Evolutionary conservation across 2,888 invertebrate species (phyloP).

Genomic region (Metellina segmentata): DNA sequence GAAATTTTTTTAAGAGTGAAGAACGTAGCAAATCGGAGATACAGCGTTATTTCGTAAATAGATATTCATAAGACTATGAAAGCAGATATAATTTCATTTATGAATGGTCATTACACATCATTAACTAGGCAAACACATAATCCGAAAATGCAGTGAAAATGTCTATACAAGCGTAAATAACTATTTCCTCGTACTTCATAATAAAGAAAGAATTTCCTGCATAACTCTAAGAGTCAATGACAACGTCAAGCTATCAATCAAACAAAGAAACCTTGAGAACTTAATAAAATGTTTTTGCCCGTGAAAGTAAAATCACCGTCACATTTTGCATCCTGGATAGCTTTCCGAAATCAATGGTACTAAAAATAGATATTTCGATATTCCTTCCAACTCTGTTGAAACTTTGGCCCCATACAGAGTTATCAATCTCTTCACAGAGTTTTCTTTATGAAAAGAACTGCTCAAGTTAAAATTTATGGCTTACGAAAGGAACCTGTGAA

Average conservation of each 20-base stretch:
- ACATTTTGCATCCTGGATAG: neutral
- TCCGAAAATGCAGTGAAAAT: no score
- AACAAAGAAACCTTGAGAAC: neutral
- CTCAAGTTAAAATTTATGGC: slow-evolving; percentile 16
- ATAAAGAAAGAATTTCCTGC: neutral
- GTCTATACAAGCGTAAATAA: neutral
- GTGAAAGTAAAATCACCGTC: neutral
- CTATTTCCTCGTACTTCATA: neutral
- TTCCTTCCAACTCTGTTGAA: neutral
- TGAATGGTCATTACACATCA: no score
- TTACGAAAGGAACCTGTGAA: neutral
- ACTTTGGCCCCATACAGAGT: neutral
- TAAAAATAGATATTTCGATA: neutral
- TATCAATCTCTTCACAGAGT: neutral
- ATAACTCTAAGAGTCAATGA: neutral
- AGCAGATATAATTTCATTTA: no score
- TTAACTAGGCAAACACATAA: no score
- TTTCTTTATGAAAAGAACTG: neutral
- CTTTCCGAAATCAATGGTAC: slow-evolving; percentile 16
- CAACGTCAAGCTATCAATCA: slow-evolving; percentile 6
- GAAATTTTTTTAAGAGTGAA: no score
- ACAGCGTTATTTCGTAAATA: no score
- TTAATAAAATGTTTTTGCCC: slow-evolving; percentile 4
- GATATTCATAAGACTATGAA: no score
- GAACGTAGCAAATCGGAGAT: no score